Conservation (phyloP, 2,113 vertebrate genomes). For the Tringa solitaria region DNA sequence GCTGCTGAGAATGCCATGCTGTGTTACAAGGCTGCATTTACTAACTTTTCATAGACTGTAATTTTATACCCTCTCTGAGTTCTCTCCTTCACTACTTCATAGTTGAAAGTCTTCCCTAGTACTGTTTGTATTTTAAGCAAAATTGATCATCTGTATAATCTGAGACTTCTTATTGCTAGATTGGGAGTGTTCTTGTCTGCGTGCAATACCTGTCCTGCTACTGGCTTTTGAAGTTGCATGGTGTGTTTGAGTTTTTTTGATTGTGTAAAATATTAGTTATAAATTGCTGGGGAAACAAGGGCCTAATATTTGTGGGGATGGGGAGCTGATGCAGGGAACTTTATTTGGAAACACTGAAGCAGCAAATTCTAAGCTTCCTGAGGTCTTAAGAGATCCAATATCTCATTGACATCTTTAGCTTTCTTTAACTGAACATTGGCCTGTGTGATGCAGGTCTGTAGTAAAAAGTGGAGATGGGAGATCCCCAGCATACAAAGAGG, state of each 20-base stretch:
- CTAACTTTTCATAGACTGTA: rapidly evolving
- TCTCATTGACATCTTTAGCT: neutral
- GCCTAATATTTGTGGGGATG: neutral
- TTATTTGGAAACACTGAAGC: neutral
- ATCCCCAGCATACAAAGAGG: neutral
- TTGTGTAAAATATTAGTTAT: neutral
- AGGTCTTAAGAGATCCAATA: neutral
- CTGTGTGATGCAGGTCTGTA: neutral
- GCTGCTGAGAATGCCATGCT: neutral
- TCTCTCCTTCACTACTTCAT: neutral
- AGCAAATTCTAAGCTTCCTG: neutral
- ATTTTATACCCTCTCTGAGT: neutral
- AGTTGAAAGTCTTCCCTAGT: neutral
- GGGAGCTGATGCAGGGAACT: neutral
- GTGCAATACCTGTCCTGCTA: neutral
- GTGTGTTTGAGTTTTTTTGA: neutral
- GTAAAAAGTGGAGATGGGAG: neutral
- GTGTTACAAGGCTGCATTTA: neutral
- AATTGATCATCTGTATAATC: neutral
- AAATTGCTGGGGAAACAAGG: neutral
- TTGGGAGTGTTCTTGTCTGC: neutral
- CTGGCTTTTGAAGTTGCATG: neutral
- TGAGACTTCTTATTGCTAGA: neutral
- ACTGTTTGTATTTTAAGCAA: neutral
- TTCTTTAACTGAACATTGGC: rapidly evolving